A percentile compares a stretch with the other conserved stretches of the same genome.
Evolutionary conservation across 1,140 invertebrate species (phyloP).

Genomic region (Vollenhovia emeryi): DNA sequence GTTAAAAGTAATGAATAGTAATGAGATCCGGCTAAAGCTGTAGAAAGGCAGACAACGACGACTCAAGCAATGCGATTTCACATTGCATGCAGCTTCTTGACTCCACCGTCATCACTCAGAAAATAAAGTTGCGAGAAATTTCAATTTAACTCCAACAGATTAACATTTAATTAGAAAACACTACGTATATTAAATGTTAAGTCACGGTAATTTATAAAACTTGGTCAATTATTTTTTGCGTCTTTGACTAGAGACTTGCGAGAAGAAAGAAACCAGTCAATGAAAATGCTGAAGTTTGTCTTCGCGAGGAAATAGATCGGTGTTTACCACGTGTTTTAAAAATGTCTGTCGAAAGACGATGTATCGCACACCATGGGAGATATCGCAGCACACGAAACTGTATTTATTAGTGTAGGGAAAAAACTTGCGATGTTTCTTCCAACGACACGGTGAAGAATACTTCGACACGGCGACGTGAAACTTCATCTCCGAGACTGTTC

Average conservation of each 20-base stretch:
- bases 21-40: constrained; percentile 38
- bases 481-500: constrained; percentile 14
- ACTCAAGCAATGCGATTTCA: constrained; percentile 33
- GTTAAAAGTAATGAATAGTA: constrained; percentile 58
- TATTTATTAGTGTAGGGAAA: constrained; percentile 22
- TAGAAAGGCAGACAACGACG: constrained; percentile 10
- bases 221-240: neutral
- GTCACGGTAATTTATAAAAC: neutral
- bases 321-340: neutral
- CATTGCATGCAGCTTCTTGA: constrained; percentile 24
- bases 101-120: neutral
- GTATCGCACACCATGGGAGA: neutral
- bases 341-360: neutral
- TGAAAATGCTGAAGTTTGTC: neutral
- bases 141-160: neutral
- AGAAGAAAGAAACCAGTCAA: neutral
- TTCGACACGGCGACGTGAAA: constrained; percentile 17
- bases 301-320: neutral
- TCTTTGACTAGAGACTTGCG: neutral
- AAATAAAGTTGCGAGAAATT: neutral
- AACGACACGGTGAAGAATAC: constrained; percentile 1
- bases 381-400: constrained; percentile 3
- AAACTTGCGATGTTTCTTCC: neutral
- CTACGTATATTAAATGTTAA: neutral
- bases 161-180: neutral